Percentiles rank a stretch among this genome's conserved stretches.
Conservation (phyloP, 1,140 invertebrate species). For the Doryteuthis pealeii region DNA sequence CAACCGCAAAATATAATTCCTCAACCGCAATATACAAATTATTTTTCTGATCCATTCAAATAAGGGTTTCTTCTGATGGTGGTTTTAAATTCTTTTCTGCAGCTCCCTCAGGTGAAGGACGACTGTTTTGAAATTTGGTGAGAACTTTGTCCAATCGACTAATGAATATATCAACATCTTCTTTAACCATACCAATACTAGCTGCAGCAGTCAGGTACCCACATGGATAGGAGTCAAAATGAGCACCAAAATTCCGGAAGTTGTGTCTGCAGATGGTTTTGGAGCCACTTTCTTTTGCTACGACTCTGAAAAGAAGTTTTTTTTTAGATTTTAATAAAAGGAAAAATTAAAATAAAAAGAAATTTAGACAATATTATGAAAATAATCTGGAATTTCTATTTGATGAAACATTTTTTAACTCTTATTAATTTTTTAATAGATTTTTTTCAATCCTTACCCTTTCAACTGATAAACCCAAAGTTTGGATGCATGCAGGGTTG, state of each 20-base stretch:
- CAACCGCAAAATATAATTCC: too few species aligned
- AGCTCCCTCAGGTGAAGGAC: neutral
- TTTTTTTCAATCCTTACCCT: too few species aligned
- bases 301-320: conserved; percentile 46
- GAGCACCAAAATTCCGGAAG: conserved; percentile 71
- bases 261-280: conserved; percentile 38
- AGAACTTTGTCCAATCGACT: conserved; percentile 67
- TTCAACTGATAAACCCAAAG: too few species aligned
- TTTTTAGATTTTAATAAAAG: neutral
- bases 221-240: conserved; percentile 67
- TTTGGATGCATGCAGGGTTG: too few species aligned
- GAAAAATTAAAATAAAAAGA: neutral
- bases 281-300: conserved; percentile 35
- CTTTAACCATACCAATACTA: conserved; percentile 70
- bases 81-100: conserved; percentile 6
- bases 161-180: conserved; percentile 71
- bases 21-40: too few species aligned
- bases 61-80: too few species aligned
- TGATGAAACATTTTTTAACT: too few species aligned
- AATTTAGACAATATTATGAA: neutral
- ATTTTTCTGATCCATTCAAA: too few species aligned
- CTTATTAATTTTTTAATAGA: too few species aligned
- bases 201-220: conserved; percentile 75
- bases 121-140: conserved; percentile 22
- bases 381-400: too few species aligned